Evolutionary conservation across 2,113 vertebrate genomes (phyloP).

Genomic region (Ceuthmochares aereus): DNA sequence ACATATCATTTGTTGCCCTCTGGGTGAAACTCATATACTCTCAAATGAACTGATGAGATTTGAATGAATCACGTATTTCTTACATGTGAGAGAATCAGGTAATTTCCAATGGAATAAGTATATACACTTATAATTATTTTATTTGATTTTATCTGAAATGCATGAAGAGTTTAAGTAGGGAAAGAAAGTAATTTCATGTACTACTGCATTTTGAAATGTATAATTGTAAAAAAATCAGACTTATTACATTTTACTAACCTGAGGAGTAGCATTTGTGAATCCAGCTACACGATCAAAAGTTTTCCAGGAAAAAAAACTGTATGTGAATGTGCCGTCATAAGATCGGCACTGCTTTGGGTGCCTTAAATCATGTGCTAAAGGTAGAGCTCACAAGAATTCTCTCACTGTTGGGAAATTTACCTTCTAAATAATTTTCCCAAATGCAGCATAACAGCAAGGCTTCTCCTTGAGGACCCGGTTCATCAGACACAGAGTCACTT

Average conservation of each 20-base stretch:
- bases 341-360: not conserved
- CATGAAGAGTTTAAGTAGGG: not conserved
- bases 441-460: not conserved
- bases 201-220: not conserved
- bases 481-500: not conserved
- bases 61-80: constrained; percentile 26
- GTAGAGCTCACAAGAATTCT: not conserved
- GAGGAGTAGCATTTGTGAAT: not conserved
- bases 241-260: not conserved
- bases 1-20: constrained; percentile 32
- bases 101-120: not conserved
- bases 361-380: not conserved
- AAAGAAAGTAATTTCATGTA: not conserved
- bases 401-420: not conserved
- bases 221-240: not conserved
- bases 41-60: constrained; percentile 18
- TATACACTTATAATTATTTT: not conserved
- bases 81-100: not conserved
- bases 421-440: not conserved
- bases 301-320: not conserved
- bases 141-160: not conserved
- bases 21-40: constrained; percentile 31
- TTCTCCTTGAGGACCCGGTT: not conserved
- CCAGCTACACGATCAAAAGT: not conserved
- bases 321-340: not conserved